Base-by-base conservation (phyloP, 1,140 invertebrate species). In the Ephestia elutella region DNA sequence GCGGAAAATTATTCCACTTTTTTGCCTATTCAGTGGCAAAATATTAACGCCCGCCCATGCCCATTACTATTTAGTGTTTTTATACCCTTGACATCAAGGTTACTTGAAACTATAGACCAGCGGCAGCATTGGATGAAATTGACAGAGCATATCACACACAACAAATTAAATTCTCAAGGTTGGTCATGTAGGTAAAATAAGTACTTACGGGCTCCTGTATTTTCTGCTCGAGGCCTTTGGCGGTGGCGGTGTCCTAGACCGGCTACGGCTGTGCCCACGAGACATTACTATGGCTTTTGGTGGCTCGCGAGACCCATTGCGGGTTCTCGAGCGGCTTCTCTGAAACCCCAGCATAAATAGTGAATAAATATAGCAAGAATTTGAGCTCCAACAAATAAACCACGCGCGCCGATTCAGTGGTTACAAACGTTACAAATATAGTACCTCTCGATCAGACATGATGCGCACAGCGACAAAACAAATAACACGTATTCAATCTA, bases 391-490 rank as follows among this genome's bases (percentile, higher is more conserved):
- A 65, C 63, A 64, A 78, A 80, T 78, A 78, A 75, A 73, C 70
- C 79, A 79, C 70, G 80, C 71, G 75, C 75, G 65, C 60, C 64
- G 61, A 70, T 62, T 64, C 56, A 60, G 59, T 57, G 66, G 56
- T 56, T 53, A 59, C 51, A 62, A 68, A 63, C 59, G 62, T 49
- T 51, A 56, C 78, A 80, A 85, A 75, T 73, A 78, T 81, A 86
- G 73, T 86, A 89, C 88, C 88, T 89, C 88, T 73, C 85, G 78
- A 78, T 89, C 88, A 62, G 88, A 89, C 88, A 89, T 89, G 61
- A 64, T 65, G 73, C 63, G 49, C 65, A 66, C 63, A 63, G 58
- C 62, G 70, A 75, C 71, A 69, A 82, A 69, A 56, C 28, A 67
- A 75, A 70, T 65, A 70, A 74, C 65, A 68, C 70, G 59, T 66